Conservation (phyloP, 1,140 invertebrate genomes). For the Nixonia krombeini region DNA sequence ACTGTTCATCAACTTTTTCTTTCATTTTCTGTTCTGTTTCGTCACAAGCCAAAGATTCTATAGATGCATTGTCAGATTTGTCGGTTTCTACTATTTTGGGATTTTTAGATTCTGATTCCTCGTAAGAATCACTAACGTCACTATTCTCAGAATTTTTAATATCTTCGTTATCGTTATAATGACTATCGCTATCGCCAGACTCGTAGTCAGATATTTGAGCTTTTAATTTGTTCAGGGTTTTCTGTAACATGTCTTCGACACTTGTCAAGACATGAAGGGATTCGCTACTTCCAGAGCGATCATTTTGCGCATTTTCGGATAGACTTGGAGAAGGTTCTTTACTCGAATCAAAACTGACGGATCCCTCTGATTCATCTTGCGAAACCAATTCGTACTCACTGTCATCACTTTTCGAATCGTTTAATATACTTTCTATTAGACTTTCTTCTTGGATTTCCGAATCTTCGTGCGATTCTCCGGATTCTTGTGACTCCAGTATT, state of each 20-base stretch:
- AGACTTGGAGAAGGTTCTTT: slow-evolving; percentile 1
- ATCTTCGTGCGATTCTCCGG: slow-evolving; percentile 45
- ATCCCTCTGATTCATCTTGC: slow-evolving; percentile 24
- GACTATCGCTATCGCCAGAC: slow-evolving; percentile 21
- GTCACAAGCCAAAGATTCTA: slow-evolving; percentile 24
- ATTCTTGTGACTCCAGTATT: slow-evolving; percentile 18
- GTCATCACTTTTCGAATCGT: slow-evolving; percentile 20
- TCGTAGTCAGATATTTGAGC: slow-evolving; percentile 62
- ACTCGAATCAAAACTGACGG: slow-evolving; percentile 9
- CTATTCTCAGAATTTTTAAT: slow-evolving; percentile 33
- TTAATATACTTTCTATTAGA: slow-evolving; percentile 62
- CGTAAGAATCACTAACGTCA: slow-evolving; percentile 12
- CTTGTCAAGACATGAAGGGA: slow-evolving; percentile 54
- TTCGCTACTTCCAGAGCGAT: slow-evolving; percentile 24
- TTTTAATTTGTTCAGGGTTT: slow-evolving; percentile 64
- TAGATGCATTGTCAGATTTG: slow-evolving; percentile 35
- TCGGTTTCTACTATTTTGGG: slow-evolving; percentile 16
- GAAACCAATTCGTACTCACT: slow-evolving; percentile 30
- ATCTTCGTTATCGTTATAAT: slow-evolving; percentile 34
- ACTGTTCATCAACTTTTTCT: slow-evolving; percentile 5
- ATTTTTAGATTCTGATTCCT: slow-evolving; percentile 22
- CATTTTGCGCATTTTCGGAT: slow-evolving; percentile 12
- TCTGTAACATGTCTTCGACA: slow-evolving; percentile 60
- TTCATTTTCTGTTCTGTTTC: slow-evolving; percentile 11
- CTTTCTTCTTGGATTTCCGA: slow-evolving; percentile 56